Conservation (phyloP, 2,113 vertebrate genomes). For the Scomber colias region DNA sequence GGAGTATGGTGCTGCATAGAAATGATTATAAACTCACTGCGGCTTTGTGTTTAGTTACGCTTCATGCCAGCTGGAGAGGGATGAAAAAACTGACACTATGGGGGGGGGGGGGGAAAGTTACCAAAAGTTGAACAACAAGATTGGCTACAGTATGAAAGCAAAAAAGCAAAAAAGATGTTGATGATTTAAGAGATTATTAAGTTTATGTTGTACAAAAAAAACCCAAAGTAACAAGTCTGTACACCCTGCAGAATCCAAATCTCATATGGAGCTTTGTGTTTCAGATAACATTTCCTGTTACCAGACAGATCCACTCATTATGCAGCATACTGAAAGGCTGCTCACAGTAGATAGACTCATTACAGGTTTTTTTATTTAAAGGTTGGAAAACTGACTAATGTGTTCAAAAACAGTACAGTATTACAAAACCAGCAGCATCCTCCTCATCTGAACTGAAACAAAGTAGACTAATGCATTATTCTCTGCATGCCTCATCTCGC, state of each 20-base stretch:
- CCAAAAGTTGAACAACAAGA: not conserved
- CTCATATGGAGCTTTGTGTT: not conserved
- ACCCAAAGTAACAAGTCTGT: not conserved
- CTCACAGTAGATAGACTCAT: not conserved
- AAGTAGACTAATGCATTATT: conserved; percentile 35
- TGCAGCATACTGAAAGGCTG: too few species aligned
- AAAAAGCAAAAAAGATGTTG: not conserved
- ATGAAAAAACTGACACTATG: not conserved
- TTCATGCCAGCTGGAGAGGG: conserved; percentile 12
- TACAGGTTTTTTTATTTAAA: not conserved
- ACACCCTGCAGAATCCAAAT: not conserved
- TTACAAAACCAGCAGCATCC: not conserved
- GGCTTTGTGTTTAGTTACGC: conserved; percentile 31
- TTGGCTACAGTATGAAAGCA: not conserved
- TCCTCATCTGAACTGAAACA: conserved; percentile 11
- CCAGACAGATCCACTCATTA: not conserved
- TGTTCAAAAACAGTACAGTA: not conserved
- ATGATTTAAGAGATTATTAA: not conserved
- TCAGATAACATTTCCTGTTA: not conserved
- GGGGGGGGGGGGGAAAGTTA: not conserved
- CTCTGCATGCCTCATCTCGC: conserved; percentile 17
- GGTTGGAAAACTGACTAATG: not conserved
- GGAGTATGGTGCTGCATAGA: not conserved
- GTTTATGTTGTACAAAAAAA: not conserved
- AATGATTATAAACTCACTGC: conserved; percentile 3